Base-by-base conservation (phyloP, 2,888 invertebrate genomes). In the Hylaea fasciaria region DNA sequence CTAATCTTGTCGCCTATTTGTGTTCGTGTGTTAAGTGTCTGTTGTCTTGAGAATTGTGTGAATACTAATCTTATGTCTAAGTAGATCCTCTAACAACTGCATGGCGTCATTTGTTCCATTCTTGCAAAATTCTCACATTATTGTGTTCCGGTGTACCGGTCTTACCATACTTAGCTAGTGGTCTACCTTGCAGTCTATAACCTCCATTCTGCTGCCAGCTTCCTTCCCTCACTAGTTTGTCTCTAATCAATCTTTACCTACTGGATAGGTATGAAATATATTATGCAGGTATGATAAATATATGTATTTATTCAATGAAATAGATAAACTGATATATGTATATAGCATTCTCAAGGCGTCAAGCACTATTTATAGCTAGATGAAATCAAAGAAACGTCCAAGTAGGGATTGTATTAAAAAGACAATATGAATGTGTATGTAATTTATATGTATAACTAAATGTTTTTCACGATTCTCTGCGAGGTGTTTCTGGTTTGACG, bases 301-400 rank as follows among this genome's bases (percentile, higher is more conserved):
- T 22, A 22, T 5, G 3, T 22, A 32, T 32, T 32, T 32, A 32
- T 2, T 32, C 1, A 7, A 32, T 32, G 7, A 7, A 1, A 32
- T 32, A 32, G 10, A 37, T n/a, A 37, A 2, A 35, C 2, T 2
- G 2, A 8, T 35, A 9, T 35, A 35, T 35, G 10, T n/a, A 2
- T 37, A 37, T 14, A 5, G 40, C 10, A 28, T 37, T 49, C 56
- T 64, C 57, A 57, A 64, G 65, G 48, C 61, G 53, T 57, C 62
- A 64, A 68, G 60, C 50, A 55, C 57, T 54, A 72, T 73, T 62
- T 73, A 56, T 77, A 84, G 88, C 87, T 89, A 89, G 89, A 89
- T 83, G 72, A 87, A 85, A 89, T 89, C 89, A 89, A 89, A 89
- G 86, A 87, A 73, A 87, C 86, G 87, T 88, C 87, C 88, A 83